Base-by-base conservation (phyloP, 2,888 invertebrate genomes). In the Drosophila prolongata region DNA sequence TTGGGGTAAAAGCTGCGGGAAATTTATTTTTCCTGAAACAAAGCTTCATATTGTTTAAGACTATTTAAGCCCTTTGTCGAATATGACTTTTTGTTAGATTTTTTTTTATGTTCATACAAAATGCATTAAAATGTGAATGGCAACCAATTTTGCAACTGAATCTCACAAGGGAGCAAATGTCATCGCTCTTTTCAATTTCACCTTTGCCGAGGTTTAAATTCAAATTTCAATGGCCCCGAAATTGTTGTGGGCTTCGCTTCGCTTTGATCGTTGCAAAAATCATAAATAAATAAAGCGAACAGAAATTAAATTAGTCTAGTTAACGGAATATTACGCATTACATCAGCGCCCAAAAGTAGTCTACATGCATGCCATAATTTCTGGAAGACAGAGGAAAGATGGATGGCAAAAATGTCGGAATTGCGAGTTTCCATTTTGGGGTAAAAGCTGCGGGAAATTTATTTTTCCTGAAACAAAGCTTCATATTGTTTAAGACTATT, bases 331-430 rank as follows among this genome's bases (percentile, higher is more conserved):
- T 70, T 49, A 44, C 59, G 58, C 66, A 87, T 83, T 83, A 89
- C 83, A 83, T 83, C 83, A 83, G 89, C 89, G 55, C 49, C 66
- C 60, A 60, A 86, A 88, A 77, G 60, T 72, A 47, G 83, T 55
- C 62, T 50, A 60, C 55, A 61, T 72, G 70, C 61, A 55, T 49
- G 53, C 74, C 42, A 43, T 38, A 14, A 42, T 42, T 47, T 40
- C 52, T 10, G 19, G 34, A 6, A 6, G 37, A 35, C 34, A 34
- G 38, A 19, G 30, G 5, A 11, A 19, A 40, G 38, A 46, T 24
- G 46, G 38, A 46, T 46, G 46, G 13, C 49, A 5, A 35, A 49
- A 35, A 61, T 35, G 56, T 6, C 55, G 13, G 30, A 59, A 42
- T 53, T 5, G 24, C 6, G 53, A 13, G 14, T 30, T 30, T 4